A percentile compares a stretch with the other conserved stretches of the same genome.
Conservation (phyloP, 2,113 vertebrate species). For the Oryzias woworae region DNA sequence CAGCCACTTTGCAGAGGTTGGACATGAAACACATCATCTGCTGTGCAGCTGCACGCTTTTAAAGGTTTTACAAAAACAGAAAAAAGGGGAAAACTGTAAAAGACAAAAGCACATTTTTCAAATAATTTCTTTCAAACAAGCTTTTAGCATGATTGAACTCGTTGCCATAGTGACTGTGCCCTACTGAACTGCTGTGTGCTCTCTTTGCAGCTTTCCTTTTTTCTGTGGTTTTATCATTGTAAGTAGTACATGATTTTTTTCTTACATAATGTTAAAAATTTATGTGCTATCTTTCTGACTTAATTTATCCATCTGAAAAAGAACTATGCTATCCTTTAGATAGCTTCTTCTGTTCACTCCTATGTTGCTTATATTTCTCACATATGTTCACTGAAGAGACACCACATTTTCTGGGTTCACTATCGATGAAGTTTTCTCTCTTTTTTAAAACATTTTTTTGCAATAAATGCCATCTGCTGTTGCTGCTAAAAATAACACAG, state of each 20-base stretch:
- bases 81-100: not conserved
- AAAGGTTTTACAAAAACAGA: not conserved
- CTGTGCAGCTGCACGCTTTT: not conserved
- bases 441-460: too few relatives aligned
- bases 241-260: not conserved
- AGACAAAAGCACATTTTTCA: not conserved
- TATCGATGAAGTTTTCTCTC: too few relatives aligned
- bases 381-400: too few relatives aligned
- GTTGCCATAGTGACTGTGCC: conserved; percentile 5
- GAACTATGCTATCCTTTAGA: not conserved
- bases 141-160: not conserved
- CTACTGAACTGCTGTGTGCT: not conserved
- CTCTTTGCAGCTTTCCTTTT: not conserved
- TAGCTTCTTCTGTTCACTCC: too few relatives aligned
- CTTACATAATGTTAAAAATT: not conserved
- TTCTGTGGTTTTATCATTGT: not conserved
- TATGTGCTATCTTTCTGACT: not conserved
- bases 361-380: too few relatives aligned
- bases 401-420: too few relatives aligned
- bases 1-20: too few relatives aligned
- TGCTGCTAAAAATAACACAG: too few relatives aligned
- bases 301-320: not conserved
- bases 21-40: too few relatives aligned
- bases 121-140: not conserved
- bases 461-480: too few relatives aligned